Conservation (phyloP, 2,797 vertebrate genomes). For the Mus spretus region DNA sequence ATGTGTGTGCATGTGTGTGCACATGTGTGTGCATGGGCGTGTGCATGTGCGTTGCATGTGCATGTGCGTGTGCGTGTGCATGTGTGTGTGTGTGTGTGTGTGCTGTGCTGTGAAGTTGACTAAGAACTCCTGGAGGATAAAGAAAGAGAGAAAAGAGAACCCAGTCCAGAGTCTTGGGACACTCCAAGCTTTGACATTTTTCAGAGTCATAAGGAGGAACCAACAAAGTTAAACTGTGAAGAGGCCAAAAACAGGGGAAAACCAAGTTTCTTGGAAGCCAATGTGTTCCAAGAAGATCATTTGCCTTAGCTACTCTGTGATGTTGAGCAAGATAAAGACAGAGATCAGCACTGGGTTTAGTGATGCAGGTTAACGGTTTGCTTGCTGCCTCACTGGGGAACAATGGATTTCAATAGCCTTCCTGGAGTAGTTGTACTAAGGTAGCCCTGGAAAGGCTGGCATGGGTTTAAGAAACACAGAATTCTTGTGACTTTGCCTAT, state of each 20-base stretch:
- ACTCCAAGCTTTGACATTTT: slow-evolving; percentile 54
- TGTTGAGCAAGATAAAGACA: background rate
- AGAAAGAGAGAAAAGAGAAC: slow-evolving; percentile 23
- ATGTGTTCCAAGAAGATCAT: slow-evolving; percentile 29
- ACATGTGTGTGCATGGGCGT: background rate
- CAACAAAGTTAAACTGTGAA: background rate
- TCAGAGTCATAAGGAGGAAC: slow-evolving; percentile 33
- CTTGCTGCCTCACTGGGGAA: background rate
- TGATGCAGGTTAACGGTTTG: background rate
- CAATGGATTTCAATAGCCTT: background rate
- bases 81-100: background rate
- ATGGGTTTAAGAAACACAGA: background rate
- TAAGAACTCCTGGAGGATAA: background rate
- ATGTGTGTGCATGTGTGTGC: background rate
- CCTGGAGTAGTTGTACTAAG: background rate
- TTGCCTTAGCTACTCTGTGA: background rate
- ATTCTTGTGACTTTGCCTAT: slow-evolving; percentile 12
- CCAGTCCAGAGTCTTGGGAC: background rate
- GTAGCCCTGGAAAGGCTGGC: background rate
- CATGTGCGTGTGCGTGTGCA: background rate
- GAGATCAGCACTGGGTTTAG: background rate
- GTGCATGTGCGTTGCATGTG: background rate
- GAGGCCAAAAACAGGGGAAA: slow-evolving; percentile 23
- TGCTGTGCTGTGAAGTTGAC: background rate
- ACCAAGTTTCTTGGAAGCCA: slow-evolving; percentile 51